Base-by-base conservation (phyloP, 2,888 invertebrate genomes). In the Panopea generosa region DNA sequence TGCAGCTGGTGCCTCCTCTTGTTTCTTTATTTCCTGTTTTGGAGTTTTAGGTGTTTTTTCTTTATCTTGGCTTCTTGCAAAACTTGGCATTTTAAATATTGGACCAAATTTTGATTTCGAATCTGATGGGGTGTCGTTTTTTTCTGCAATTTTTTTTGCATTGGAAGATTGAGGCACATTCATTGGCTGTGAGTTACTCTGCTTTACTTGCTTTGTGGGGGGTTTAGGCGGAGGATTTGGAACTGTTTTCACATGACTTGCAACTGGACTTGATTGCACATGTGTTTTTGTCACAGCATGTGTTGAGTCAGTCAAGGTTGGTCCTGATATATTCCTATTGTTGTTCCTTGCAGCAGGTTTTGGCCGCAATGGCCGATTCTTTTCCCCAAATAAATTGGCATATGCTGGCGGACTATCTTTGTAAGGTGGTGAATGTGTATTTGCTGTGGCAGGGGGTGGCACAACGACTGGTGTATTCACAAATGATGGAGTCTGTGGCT, bases 291-390 rank as follows among this genome's bases (percentile, higher is more conserved):
- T 71, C 16, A 84, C 77, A 14, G 57, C 70, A 62, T 84, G 79
- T n/a, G 85, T 86, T 45, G 82, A 85, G 29, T 77, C 79, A 14
- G 81, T 83, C 27, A 86, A 63, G 4, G 83, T 82, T 18, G 86
- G 86, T 1, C 61, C 66, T 9, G 86, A 85, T 27, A 86, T 84
- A 9, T 75, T 71, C 14, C 76, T 71, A 18, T 38, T 55, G 24
- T 24, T 16, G 43, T 27, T 55, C 16, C 47, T 20, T 14, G n/a
- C 33, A 60, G 73, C 45, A 22, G 47, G 49, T 38, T 29, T 59
- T 11, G 33, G 65, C 20, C 40, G 56, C 11, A 24, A 33, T n/a
- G 29, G 50, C 40, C 26, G 38, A 2, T 45, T 52, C 40, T 57
- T 71, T n/a, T 65, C 57, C 0, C 11, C 38, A 47, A 40, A 45